A percentile compares a stretch with the other conserved stretches of the same genome.
These are phyloP conservation scores for Plebejus melissa DNA, from an alignment of 2,888 invertebrate genomes.

Conservation along the genomic window DNA sequence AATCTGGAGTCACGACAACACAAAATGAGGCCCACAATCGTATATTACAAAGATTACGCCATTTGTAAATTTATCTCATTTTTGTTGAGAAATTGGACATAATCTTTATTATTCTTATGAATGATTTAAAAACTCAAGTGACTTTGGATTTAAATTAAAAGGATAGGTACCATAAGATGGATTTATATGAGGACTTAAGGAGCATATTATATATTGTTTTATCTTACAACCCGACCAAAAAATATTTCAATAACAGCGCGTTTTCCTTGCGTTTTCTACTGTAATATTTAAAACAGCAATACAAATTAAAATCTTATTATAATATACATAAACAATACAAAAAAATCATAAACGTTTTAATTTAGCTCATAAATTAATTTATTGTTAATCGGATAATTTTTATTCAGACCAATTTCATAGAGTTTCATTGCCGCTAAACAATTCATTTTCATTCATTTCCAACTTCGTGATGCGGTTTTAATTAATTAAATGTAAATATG, in stretches of 20 bases:
- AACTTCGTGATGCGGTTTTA: slow-evolving; percentile 23
- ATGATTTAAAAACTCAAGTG: not conserved
- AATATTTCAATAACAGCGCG: too few species aligned
- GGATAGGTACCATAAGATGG: not conserved
- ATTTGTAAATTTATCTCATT: slow-evolving; percentile 12
- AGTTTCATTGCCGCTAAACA: slow-evolving; percentile 30
- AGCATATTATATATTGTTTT: too few species aligned
- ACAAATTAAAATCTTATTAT: too few species aligned
- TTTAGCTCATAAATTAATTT: slow-evolving; percentile 62
- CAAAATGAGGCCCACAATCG: slow-evolving; percentile 5
- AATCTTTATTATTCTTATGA: not conserved
- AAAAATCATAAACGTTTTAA: slow-evolving; percentile 23
- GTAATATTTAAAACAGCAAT: too few species aligned
- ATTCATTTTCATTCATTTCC: slow-evolving; percentile 31
- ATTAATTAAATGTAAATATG: slow-evolving; percentile 30
- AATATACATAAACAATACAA: not conserved
- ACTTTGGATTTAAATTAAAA: not conserved
- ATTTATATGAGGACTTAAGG: not conserved
- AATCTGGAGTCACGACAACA: slow-evolving; percentile 1
- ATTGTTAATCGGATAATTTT: slow-evolving; percentile 48
- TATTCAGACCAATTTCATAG: slow-evolving; percentile 31
- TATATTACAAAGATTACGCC: slow-evolving; percentile 17
- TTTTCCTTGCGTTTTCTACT: too few species aligned
- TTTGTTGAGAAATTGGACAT: not conserved
- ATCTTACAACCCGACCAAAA: too few species aligned